Percentiles rank a stretch among this genome's conserved stretches.
Conservation (phyloP, 2,888 invertebrate genomes). For the Lobophora halterata region DNA sequence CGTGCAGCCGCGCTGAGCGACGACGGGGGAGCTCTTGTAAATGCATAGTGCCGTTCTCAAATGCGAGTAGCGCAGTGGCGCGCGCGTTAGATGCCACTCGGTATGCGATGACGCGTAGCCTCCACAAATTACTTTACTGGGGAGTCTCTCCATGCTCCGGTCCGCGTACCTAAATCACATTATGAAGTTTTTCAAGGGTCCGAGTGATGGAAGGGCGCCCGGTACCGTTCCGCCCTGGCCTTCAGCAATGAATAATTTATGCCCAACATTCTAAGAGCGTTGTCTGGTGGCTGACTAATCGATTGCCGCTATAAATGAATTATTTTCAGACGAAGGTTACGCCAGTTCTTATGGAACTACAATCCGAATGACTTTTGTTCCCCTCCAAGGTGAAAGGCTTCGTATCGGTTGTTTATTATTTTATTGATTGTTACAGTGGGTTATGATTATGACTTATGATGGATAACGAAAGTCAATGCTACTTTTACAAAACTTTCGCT, state of each 20-base stretch:
- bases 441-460: not conserved
- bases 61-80: conserved; percentile 33
- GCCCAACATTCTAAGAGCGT: conserved; percentile 45
- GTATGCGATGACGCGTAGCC: conserved; percentile 51
- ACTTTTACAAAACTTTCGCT: too few relatives aligned
- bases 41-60: conserved; percentile 42
- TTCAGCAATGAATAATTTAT: conserved; percentile 56
- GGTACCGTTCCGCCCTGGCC: conserved; percentile 26
- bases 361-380: conserved; percentile 38
- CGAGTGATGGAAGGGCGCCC: conserved; percentile 13
- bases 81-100: conserved; percentile 30
- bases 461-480: not conserved
- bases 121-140: conserved; percentile 48
- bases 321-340: conserved; percentile 52
- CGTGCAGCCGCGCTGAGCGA: conserved; percentile 30
- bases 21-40: conserved; percentile 31
- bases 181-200: conserved; percentile 55
- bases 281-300: conserved; percentile 47
- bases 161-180: conserved; percentile 53
- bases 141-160: conserved; percentile 39
- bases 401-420: conserved; percentile 18
- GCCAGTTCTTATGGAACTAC: conserved; percentile 36
- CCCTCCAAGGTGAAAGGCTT: conserved; percentile 32
- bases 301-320: conserved; percentile 53
- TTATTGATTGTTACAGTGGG: conserved; percentile 4